These are phyloP conservation scores for Saturnia japonica DNA, from an alignment of 2,888 invertebrate genomes.

Conservation along the genomic window DNA sequence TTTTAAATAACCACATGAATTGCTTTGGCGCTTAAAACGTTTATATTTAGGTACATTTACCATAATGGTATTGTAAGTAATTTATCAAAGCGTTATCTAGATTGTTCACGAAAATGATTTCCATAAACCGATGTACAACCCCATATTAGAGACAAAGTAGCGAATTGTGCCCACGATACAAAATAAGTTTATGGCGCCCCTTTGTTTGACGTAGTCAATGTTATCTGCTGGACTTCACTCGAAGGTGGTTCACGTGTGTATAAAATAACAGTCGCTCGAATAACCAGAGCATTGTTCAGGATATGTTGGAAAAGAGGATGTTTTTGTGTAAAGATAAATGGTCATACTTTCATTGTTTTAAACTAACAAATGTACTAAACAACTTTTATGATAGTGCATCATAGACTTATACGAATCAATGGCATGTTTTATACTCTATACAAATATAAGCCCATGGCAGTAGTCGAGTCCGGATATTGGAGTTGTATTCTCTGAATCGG, in stretches of 20 bases:
- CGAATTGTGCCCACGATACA: constrained; percentile 64
- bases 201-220: constrained; percentile 72
- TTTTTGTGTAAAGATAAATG: constrained; percentile 14
- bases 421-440: neutral
- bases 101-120: neutral
- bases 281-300: constrained; percentile 69
- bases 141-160: constrained; percentile 48
- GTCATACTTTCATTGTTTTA: no score
- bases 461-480: neutral
- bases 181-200: constrained; percentile 72
- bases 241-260: constrained; percentile 55
- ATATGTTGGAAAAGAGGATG: constrained; percentile 51
- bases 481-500: constrained; percentile 1
- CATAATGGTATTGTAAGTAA: constrained; percentile 30
- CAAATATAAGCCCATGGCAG: neutral
- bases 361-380: no score
- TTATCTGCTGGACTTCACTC: constrained; percentile 64
- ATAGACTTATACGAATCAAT: neutral
- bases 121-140: constrained; percentile 2
- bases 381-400: neutral
- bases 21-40: neutral
- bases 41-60: no score
- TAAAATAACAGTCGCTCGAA: constrained; percentile 59
- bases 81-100: constrained; percentile 30
- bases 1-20: neutral